Base-by-base conservation (phyloP, 1,140 invertebrate genomes). In the Aphelinus certus region DNA sequence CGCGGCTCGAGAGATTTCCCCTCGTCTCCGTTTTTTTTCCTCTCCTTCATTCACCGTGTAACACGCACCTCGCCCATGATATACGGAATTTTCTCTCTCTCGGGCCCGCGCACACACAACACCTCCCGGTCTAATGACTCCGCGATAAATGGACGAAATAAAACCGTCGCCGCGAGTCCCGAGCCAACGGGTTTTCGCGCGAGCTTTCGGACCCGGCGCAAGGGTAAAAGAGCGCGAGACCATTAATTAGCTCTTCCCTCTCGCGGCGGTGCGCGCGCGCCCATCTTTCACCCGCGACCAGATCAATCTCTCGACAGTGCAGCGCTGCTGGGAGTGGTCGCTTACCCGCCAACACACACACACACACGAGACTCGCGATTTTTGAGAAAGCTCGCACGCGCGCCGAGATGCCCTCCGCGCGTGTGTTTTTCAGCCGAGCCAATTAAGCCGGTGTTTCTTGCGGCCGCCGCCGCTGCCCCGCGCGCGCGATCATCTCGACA, bases 251-350 rank as follows among this genome's bases (percentile, higher is more conserved):
- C 64, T 26, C 26, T 26, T 26, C 26, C 26, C 26, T 26, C 26
- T 7, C 56, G 43, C 2, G 47, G 26, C 42, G 9, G 9, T 2
- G 9, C 71, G 9, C 43, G 9, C 43, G 45, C 67, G 51, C 61
- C n/a, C 45, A 55, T 74, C 72, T 74, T 74, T 74, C 73, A 74
- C 66, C 73, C 63, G 73, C 45, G 55, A 7, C 46, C 64, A 7
- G 7, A 26, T 7, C 53, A 26, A 26, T 26, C 26, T 26, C 26
- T 26, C 26, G 26, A 26, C 51, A 51, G 42, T 49, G 42, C 43
- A 67, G 68, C 58, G 58, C 70, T 26, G 61, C 62, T 64, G 61
- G 70, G 70, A 72, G 70, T 55, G 70, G 70, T 64, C 7, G 1
- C 26, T 26, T 26, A 26, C 26, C 26, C 26, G 26, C 26, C 26